Evolutionary conservation across 2,113 vertebrate species (phyloP).

Genomic region (Maccullochella peelii): DNA sequence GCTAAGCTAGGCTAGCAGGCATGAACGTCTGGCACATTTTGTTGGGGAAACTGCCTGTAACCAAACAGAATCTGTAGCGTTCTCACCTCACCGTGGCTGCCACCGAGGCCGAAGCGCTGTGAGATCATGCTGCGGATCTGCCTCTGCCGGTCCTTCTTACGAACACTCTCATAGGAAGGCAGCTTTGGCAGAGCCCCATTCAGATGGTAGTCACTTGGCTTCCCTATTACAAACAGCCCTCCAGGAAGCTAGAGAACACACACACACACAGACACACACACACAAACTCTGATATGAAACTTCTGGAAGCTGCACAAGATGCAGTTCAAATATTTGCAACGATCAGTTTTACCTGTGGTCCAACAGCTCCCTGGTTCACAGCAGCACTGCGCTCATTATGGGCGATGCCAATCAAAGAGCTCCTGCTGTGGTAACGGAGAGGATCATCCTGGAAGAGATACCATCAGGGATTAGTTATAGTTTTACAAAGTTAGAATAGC

Average conservation of each 20-base stretch:
- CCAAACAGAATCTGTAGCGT: not conserved
- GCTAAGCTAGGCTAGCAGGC: conserved; percentile 7
- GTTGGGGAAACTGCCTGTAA: not conserved
- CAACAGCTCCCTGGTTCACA: conserved; percentile 16
- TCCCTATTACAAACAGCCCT: conserved; percentile 70
- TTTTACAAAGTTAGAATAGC: no score
- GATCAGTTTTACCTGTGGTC: conserved; percentile 32
- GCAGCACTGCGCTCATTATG: conserved; percentile 1
- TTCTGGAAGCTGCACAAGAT: not conserved
- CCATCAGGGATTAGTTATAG: not conserved
- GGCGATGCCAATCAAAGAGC: conserved; percentile 58
- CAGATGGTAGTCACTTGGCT: conserved; percentile 75
- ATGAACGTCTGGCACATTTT: not conserved
- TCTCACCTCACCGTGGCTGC: conserved; percentile 71
- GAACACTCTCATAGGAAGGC: conserved; percentile 79
- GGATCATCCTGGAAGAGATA: conserved; percentile 55
- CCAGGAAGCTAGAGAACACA: conserved; percentile 56
- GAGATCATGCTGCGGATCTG: conserved; percentile 80
- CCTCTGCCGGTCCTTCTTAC: conserved; percentile 78
- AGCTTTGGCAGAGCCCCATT: conserved; percentile 64
- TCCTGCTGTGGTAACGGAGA: conserved; percentile 74
- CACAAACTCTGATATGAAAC: not conserved
- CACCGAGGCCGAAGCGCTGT: conserved; percentile 68
- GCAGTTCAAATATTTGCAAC: not conserved
- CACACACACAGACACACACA: not conserved